phyloP scores from a whole-genome alignment of 2,113 vertebrate genomes.

The Microtus richardsoni region DNA sequence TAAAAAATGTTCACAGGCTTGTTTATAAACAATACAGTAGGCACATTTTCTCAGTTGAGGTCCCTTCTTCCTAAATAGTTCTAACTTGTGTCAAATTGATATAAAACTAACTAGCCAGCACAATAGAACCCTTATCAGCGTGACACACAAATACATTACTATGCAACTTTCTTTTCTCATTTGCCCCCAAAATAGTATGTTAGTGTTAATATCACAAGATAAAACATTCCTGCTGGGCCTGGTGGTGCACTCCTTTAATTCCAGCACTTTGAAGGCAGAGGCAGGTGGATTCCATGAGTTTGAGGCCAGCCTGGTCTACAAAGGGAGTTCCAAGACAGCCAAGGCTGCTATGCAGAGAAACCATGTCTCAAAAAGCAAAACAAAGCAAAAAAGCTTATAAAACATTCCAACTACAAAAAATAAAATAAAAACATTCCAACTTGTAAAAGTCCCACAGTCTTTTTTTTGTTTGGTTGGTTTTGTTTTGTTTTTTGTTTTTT shows the following conservation, averaged over 20 bases:
- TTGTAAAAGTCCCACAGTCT: too few species aligned
- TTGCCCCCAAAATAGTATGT: not conserved
- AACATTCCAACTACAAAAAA: too few species aligned
- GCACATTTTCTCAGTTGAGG: not conserved
- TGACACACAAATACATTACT: not conserved
- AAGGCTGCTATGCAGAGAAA: not conserved
- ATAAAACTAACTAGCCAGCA: not conserved
- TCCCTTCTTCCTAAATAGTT: not conserved
- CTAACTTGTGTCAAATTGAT: not conserved
- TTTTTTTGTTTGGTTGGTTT: too few species aligned
- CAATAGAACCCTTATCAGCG: not conserved
- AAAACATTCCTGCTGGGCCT: not conserved
- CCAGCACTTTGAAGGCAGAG: not conserved
- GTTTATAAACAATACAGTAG: not conserved
- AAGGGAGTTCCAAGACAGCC: not conserved
- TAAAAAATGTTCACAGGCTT: not conserved
- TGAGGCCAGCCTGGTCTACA: not conserved
- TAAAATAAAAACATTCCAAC: too few species aligned
- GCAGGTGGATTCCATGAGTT: not conserved
- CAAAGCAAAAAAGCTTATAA: not conserved
- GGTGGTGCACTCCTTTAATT: not conserved
- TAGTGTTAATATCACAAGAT: not conserved
- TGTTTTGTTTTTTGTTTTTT: too few species aligned
- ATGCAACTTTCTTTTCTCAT: not conserved
- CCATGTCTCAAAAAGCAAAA: not conserved